Percentiles rank a stretch among this genome's conserved stretches.
These are phyloP conservation scores for Columba guinea DNA, from an alignment of 2,797 vertebrate genomes.

Conservation along the genomic window DNA sequence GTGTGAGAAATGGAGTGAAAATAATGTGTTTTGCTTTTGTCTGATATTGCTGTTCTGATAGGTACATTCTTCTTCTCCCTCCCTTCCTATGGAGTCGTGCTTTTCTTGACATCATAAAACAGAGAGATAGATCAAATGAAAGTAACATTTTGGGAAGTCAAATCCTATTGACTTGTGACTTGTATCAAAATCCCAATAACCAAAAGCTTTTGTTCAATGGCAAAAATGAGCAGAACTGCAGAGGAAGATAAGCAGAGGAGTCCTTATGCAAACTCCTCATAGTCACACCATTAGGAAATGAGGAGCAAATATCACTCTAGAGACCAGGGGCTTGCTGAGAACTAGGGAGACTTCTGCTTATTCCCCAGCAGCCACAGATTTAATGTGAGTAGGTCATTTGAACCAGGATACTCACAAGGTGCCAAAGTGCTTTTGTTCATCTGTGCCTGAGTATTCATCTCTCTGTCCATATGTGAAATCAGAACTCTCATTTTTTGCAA, in stretches of 20 bases:
- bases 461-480: neutral
- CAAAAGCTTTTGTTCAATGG: neutral
- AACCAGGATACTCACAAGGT: neutral
- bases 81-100: neutral
- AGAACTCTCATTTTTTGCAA: neutral
- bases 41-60: neutral
- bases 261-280: neutral
- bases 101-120: neutral
- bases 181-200: neutral
- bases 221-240: neutral
- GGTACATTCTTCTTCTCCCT: neutral
- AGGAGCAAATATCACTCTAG: neutral
- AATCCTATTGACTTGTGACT: neutral
- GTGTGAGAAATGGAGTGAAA: constrained; percentile 31
- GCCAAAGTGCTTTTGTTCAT: neutral
- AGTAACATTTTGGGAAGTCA: neutral
- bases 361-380: neutral
- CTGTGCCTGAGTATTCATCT: neutral
- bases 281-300: neutral
- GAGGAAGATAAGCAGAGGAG: neutral
- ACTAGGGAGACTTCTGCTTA: neutral
- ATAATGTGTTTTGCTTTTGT: constrained; percentile 23
- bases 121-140: neutral
- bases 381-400: neutral
- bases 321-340: neutral